A percentile compares a stretch with the other conserved stretches of the same genome.
These are phyloP conservation scores for Macrophya annulata DNA, from an alignment of 2,888 invertebrate genomes.

Conservation along the genomic window DNA sequence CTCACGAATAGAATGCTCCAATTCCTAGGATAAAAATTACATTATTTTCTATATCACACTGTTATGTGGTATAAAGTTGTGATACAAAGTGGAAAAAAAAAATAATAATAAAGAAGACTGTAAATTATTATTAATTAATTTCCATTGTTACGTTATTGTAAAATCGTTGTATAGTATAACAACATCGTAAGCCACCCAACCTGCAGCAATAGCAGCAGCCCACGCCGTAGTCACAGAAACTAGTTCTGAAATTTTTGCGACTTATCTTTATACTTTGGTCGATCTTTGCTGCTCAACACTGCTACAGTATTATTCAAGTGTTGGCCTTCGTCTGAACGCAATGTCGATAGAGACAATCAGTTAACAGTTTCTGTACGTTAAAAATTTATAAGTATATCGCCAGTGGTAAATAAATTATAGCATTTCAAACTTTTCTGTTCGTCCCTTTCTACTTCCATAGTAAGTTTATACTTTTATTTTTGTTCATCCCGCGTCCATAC, in stretches of 20 bases:
- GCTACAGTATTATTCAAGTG: conserved; percentile 38
- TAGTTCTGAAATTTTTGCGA: conserved; percentile 50
- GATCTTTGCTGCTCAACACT: conserved; percentile 12
- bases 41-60: neutral
- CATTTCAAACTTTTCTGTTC: neutral
- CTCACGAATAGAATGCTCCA: conserved; percentile 45
- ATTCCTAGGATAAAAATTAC: conserved; percentile 11
- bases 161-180: conserved; percentile 27
- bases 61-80: neutral
- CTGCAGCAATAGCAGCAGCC: conserved; percentile 29
- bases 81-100: neutral
- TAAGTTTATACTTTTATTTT: neutral
- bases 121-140: neutral
- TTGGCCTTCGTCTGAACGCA: conserved; percentile 15
- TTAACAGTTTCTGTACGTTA: neutral
- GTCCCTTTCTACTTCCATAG: neutral
- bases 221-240: conserved; percentile 34
- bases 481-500: neutral
- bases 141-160: conserved; percentile 24
- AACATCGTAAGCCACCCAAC: conserved; percentile 13
- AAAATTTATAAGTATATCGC: neutral
- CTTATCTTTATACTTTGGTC: conserved; percentile 26
- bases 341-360: conserved; percentile 8
- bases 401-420: neutral
- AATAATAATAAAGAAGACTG: neutral